Conservation (phyloP, 2,113 vertebrate species). For the Trochalopteron elliotii region DNA sequence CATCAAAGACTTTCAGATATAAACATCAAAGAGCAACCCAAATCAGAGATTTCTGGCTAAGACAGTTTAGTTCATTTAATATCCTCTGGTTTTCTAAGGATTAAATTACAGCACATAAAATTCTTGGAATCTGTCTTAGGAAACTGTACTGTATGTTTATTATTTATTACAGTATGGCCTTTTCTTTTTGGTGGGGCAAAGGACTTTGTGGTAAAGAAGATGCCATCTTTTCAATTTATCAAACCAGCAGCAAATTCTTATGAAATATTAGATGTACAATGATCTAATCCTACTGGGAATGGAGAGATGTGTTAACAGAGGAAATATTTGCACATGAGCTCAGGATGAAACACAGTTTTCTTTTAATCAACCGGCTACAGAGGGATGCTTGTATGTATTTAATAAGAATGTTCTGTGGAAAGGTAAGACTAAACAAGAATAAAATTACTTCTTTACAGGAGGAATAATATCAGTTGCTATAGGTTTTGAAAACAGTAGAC, state of each 20-base stretch:
- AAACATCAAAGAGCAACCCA: conserved; percentile 80
- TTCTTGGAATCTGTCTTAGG: conserved; percentile 78
- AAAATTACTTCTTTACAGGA: not conserved
- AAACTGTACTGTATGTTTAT: conserved; percentile 69
- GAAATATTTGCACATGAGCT: conserved; percentile 25
- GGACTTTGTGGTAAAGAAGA: conserved; percentile 25
- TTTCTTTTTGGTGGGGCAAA: conserved; percentile 43
- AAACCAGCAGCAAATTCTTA: conserved; percentile 50
- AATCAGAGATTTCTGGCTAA: conserved; percentile 83
- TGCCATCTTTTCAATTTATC: conserved; percentile 63
- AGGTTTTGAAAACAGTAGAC: not conserved
- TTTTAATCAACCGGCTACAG: not conserved
- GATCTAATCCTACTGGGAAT: conserved; percentile 31
- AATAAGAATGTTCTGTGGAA: not conserved
- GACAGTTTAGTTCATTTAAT: conserved; percentile 84
- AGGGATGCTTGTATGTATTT: not conserved
- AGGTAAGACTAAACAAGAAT: not conserved
- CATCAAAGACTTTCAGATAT: conserved; percentile 80
- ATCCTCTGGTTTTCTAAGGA: conserved; percentile 79
- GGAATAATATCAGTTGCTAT: not conserved
- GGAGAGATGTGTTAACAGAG: conserved; percentile 27
- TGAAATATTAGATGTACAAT: conserved; percentile 37
- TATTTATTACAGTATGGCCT: conserved; percentile 68
- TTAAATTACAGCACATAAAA: conserved; percentile 82
- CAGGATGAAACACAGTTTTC: not conserved